phyloP scores from a whole-genome alignment of 1,140 invertebrate species.

The Bombus confusus region DNA sequence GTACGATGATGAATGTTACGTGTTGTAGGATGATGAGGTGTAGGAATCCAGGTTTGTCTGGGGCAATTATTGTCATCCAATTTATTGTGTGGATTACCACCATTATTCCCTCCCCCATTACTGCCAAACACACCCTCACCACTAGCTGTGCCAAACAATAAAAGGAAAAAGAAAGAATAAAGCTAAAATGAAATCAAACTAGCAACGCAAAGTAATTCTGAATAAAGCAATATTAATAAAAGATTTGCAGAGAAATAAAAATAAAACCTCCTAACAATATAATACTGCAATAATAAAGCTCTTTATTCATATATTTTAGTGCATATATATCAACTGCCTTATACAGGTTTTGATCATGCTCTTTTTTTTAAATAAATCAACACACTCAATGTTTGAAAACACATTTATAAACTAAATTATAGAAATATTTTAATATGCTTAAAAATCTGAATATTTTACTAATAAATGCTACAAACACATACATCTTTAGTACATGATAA shows the following conservation, averaged over 20 bases:
- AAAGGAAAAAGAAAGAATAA: constrained; percentile 75
- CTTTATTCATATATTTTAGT: constrained; percentile 1
- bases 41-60: constrained; percentile 81
- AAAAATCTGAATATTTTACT: neutral
- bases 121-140: constrained; percentile 80
- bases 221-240: constrained; percentile 52
- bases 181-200: constrained; percentile 68
- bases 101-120: constrained; percentile 76
- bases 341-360: constrained; percentile 28
- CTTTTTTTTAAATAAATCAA: constrained; percentile 24
- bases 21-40: constrained; percentile 79
- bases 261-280: constrained; percentile 23
- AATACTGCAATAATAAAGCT: constrained; percentile 32
- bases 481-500: neutral
- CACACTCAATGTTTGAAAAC: neutral
- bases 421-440: neutral
- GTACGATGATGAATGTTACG: constrained; percentile 82
- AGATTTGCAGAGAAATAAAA: constrained; percentile 24
- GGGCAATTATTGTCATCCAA: constrained; percentile 81
- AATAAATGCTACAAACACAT: neutral
- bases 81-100: constrained; percentile 78
- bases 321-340: neutral
- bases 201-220: constrained; percentile 59
- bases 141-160: constrained; percentile 79
- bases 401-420: constrained; percentile 9